Conservation (phyloP, 2,888 invertebrate genomes). For the Deladenus siricidicola region DNA sequence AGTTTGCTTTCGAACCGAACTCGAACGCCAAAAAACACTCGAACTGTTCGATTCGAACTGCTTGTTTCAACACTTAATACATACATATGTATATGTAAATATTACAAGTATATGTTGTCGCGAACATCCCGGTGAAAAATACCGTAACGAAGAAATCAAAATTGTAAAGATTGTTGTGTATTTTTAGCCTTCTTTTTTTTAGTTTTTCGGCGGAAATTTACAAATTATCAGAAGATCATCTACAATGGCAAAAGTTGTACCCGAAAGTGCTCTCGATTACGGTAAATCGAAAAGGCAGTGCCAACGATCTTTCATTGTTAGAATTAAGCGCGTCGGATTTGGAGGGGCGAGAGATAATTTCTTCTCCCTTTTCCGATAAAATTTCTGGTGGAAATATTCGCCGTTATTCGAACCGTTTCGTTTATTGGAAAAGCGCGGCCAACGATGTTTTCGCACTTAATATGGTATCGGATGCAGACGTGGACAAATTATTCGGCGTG, state of each 20-base stretch:
- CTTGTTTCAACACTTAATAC: background rate
- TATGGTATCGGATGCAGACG: slow-evolving; percentile 17
- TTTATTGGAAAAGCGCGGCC: slow-evolving; percentile 19
- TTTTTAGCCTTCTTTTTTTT: too few species aligned
- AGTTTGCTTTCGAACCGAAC: too few species aligned
- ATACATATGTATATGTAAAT: background rate
- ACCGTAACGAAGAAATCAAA: too few species aligned
- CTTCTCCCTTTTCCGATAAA: too few species aligned
- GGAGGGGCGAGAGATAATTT: too few species aligned
- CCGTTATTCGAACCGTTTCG: slow-evolving; percentile 24
- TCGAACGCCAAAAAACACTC: too few species aligned
- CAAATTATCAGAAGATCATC: slow-evolving; percentile 21
- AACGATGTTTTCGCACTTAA: slow-evolving; percentile 20
- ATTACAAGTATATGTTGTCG: too few species aligned
- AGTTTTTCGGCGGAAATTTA: slow-evolving; percentile 26
- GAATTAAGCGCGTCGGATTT: too few species aligned
- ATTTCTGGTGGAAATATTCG: slow-evolving; percentile 23
- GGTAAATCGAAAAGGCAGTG: slow-evolving; percentile 6
- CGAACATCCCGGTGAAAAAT: too few species aligned
- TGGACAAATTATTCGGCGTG: slow-evolving; percentile 15
- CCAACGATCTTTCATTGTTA: too few species aligned
- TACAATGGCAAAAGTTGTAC: slow-evolving; percentile 24
- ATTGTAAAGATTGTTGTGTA: too few species aligned
- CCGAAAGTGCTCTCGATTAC: slow-evolving; percentile 18
- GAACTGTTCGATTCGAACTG: too few species aligned